phyloP scores from a whole-genome alignment of 2,797 vertebrate genomes.

The Melanogrammus aeglefinus region DNA sequence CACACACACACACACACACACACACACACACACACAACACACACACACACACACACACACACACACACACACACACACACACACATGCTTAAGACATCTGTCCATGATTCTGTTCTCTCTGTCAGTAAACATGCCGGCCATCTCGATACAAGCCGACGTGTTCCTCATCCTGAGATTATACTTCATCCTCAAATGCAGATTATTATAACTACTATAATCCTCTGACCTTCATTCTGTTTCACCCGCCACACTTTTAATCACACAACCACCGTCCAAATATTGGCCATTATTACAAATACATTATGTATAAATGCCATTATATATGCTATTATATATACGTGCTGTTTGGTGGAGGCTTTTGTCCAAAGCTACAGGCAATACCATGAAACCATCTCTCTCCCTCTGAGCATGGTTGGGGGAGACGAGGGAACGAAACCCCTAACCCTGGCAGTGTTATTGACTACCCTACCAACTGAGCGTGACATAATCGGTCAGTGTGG shows the following conservation, averaged over 20 bases:
- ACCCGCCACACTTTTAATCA: background rate
- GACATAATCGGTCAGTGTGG: too few species aligned
- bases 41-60: slow-evolving; percentile 18
- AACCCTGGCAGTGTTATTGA: too few species aligned
- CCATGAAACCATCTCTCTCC: too few species aligned
- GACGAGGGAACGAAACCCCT: too few species aligned
- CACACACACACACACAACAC: slow-evolving; percentile 19
- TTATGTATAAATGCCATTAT: too few species aligned
- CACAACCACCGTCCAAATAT: too few species aligned
- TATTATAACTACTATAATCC: background rate
- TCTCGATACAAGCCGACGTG: background rate
- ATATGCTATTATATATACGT: too few species aligned
- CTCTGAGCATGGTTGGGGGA: too few species aligned
- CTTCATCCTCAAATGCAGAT: background rate
- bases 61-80: slow-evolving; percentile 11
- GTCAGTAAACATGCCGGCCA: background rate
- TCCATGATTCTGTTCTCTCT: slow-evolving; percentile 4
- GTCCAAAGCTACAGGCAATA: too few species aligned
- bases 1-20: slow-evolving; percentile 15
- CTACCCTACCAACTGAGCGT: too few species aligned
- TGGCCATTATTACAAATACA: too few species aligned
- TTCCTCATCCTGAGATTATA: background rate
- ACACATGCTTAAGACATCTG: background rate
- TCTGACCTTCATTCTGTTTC: background rate
- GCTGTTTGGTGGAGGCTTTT: too few species aligned